Evolutionary conservation across 2,797 vertebrate genomes (phyloP).

Genomic region (Rhynchonycteris naso): DNA sequence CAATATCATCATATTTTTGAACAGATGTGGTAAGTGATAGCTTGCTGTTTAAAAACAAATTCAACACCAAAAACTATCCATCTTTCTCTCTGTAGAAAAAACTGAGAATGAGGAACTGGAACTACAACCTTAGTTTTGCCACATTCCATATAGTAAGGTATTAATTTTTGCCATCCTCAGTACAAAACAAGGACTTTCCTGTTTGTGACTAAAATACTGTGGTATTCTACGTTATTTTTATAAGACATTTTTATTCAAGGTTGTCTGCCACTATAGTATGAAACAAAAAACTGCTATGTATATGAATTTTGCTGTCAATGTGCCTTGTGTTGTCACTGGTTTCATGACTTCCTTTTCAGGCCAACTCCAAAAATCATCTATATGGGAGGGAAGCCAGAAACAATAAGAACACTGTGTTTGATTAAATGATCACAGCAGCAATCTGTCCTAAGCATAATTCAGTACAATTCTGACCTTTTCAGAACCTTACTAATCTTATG

Average conservation of each 20-base stretch:
- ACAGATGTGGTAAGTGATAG: slow-evolving; percentile 22
- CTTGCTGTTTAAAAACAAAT: slow-evolving; percentile 36
- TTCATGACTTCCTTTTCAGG: slow-evolving; percentile 58
- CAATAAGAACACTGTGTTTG: slow-evolving; percentile 44
- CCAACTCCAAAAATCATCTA: slow-evolving; percentile 66
- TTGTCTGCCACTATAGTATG: neutral
- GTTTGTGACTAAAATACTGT: slow-evolving; percentile 29
- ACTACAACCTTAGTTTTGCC: neutral
- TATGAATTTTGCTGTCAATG: neutral
- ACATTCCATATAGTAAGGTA: neutral
- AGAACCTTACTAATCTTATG: slow-evolving; percentile 79
- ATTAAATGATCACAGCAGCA: slow-evolving; percentile 68
- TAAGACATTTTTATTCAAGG: slow-evolving; percentile 38
- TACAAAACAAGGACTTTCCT: neutral
- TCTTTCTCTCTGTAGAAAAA: slow-evolving; percentile 13
- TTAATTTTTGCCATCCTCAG: slow-evolving; percentile 27
- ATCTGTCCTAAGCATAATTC: slow-evolving; percentile 75
- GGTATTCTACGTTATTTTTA: slow-evolving; percentile 10
- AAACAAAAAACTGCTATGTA: slow-evolving; percentile 50
- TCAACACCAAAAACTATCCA: neutral
- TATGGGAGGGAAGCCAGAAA: slow-evolving; percentile 38
- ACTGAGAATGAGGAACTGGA: neutral
- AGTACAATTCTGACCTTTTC: slow-evolving; percentile 83
- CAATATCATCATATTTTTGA: slow-evolving; percentile 24
- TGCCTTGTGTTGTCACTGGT: slow-evolving; percentile 3